Base-by-base conservation (phyloP, 30 jellyfish, hydroid and myxozoan genomes). In the Aurelia sp. region DNA sequence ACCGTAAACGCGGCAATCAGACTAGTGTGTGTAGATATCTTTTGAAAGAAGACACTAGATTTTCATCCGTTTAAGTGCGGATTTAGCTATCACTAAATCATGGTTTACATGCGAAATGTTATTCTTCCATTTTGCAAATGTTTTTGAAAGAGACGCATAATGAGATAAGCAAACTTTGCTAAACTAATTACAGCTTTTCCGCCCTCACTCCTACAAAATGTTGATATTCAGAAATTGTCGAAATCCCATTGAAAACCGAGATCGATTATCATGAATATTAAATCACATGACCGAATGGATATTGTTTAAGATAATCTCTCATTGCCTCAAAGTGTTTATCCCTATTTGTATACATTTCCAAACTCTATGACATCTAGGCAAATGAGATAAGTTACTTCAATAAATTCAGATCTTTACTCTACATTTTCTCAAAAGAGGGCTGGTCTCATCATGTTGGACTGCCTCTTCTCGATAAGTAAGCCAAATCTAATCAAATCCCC, bases 61-160 rank as follows among this genome's bases (percentile, higher is more conserved):
- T 76, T 58, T 76, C 35, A 76, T 76, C 87, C 87, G 76, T 76
- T 76, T 76, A 76, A 76, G 87, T 60, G 87, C 87, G 87, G 87
- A 76, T 58, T 76, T 61, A 53, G 76, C 63, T 76, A 76, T 76
- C 87, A 76, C 77, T 75, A 59, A 76, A 76, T 76, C 87, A 67
- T 61, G 76, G 77, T 58, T 63, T 67, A 75, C 62, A 76, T 57
- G 40, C 87, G 87, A 76, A 76, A 59, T 76, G 87, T 76, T 76
- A 76, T 76, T 76, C 87, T 63, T 61, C 62, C 87, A 76, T 30
- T 76, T 76, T 74, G 77, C 87, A 76, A 76, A 76, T 76, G 87
- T 76, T 76, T 76, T 76, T 76, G 67, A 76, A 76, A 30, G 87
- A 76, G 87, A 61, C 77, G 17, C 87, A 76, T 76, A 76, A 76